Conservation (phyloP, 2,797 vertebrate genomes). For the Centropyge bicolor region DNA sequence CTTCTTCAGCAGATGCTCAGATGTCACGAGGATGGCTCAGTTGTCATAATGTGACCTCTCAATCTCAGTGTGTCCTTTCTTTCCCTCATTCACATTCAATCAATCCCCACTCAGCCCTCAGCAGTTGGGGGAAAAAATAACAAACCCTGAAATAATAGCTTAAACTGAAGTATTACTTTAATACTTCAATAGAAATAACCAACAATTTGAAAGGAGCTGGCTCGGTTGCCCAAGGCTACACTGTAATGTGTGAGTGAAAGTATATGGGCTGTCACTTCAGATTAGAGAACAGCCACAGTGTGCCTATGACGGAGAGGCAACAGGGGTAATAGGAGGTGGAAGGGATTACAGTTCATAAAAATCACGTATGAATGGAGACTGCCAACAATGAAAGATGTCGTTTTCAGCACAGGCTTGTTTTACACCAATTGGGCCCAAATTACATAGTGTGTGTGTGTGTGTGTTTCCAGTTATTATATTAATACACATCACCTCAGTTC, state of each 20-base stretch:
- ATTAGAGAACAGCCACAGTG: slow-evolving; percentile 95
- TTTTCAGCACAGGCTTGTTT: slow-evolving; percentile 60
- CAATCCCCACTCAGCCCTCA: slow-evolving; percentile 60
- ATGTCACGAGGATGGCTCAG: background rate
- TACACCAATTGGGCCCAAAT: slow-evolving; percentile 55
- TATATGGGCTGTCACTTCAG: slow-evolving; percentile 97
- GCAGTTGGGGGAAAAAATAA: slow-evolving; percentile 59
- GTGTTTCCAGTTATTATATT: background rate
- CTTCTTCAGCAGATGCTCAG: background rate
- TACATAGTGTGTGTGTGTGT: slow-evolving; percentile 20
- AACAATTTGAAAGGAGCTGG: slow-evolving; percentile 96
- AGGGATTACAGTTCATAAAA: slow-evolving; percentile 96
- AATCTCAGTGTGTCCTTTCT: slow-evolving; percentile 9
- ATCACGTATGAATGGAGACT: slow-evolving; percentile 90
- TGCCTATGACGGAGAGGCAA: slow-evolving; percentile 94
- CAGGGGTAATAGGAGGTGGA: slow-evolving; percentile 94
- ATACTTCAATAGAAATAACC: slow-evolving; percentile 99
- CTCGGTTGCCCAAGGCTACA: slow-evolving; percentile 92
- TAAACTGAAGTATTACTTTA: slow-evolving; percentile 99
- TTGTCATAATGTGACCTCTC: background rate
- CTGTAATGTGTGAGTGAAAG: slow-evolving; percentile 96
- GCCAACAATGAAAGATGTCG: slow-evolving; percentile 80
- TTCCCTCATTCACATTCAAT: slow-evolving; percentile 54
- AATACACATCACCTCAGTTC: background rate
- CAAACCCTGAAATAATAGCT: slow-evolving; percentile 91